phyloP scores from a whole-genome alignment of 2,797 vertebrate species.

The Tinamus major region DNA sequence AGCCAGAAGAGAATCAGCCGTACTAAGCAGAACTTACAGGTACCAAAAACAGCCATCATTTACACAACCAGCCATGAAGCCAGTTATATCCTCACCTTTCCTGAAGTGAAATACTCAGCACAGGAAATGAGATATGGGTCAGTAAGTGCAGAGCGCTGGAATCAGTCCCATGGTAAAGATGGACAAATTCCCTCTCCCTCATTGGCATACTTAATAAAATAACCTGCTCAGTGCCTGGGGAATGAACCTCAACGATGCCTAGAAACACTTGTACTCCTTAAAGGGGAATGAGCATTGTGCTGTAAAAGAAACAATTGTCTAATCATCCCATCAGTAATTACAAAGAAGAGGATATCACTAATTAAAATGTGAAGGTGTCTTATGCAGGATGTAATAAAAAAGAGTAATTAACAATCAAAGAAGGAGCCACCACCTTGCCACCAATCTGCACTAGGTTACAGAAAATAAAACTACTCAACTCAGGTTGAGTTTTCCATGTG shows the following conservation, averaged over 20 bases:
- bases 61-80: not conserved
- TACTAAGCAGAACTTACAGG: not conserved
- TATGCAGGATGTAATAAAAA: conserved; percentile 11
- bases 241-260: not conserved
- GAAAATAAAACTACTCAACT: not conserved
- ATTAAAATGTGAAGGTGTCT: conserved; percentile 61
- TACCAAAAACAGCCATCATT: not conserved
- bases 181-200: not conserved
- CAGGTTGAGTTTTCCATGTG: not conserved
- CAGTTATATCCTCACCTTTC: not conserved
- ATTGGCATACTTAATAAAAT: not conserved
- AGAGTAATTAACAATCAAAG: conserved; percentile 40
- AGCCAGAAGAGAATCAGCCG: not conserved
- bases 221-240: not conserved
- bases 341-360: conserved; percentile 58
- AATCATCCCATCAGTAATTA: conserved; percentile 65
- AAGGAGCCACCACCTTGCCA: conserved; percentile 15
- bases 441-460: not conserved
- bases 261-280: conserved; percentile 6
- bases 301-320: conserved; percentile 18
- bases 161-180: not conserved
- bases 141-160: not conserved
- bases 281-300: not conserved
- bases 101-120: not conserved
- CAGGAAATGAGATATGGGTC: not conserved